Evolutionary conservation across 2,113 vertebrate genomes (phyloP).

Genomic region (Nymphicus hollandicus): DNA sequence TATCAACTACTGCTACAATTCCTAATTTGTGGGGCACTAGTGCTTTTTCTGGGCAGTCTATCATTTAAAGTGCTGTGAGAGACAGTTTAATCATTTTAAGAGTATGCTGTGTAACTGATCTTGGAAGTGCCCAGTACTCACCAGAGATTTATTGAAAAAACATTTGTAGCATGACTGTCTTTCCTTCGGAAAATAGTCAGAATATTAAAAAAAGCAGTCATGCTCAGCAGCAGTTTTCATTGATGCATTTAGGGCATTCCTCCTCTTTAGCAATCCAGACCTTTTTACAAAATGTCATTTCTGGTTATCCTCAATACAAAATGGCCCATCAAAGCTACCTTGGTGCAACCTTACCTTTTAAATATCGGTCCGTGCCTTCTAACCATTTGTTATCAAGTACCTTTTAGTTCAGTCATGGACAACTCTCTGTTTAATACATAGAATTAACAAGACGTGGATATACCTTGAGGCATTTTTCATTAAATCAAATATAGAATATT

Average conservation of each 20-base stretch:
- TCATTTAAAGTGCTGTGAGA: constrained; percentile 63
- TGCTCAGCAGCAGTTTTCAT: constrained; percentile 55
- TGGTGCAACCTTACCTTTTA: constrained; percentile 69
- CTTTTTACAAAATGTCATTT: constrained; percentile 75
- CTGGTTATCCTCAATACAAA: constrained; percentile 71
- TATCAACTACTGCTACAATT: constrained; percentile 49
- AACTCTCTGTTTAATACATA: constrained; percentile 19
- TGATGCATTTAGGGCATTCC: constrained; percentile 62
- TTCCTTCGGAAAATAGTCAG: constrained; percentile 46
- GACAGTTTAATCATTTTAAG: constrained; percentile 65
- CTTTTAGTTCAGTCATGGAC: constrained; percentile 34
- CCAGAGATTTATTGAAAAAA: constrained; percentile 68
- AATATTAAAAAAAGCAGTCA: constrained; percentile 69
- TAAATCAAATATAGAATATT: neutral
- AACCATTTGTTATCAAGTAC: constrained; percentile 65
- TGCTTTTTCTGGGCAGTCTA: constrained; percentile 55
- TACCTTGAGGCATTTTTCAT: neutral
- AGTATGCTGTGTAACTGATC: constrained; percentile 61
- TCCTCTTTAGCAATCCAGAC: constrained; percentile 66
- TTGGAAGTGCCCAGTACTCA: constrained; percentile 28
- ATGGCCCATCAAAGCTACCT: constrained; percentile 66
- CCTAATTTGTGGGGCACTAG: constrained; percentile 61
- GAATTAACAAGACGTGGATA: constrained; percentile 8
- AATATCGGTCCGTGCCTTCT: constrained; percentile 71
- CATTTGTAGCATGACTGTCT: constrained; percentile 47